Evolutionary conservation across 2,888 invertebrate species (phyloP), one percentile per base, ranked within the genome.

Genomic region (Metellina segmentata): DNA sequence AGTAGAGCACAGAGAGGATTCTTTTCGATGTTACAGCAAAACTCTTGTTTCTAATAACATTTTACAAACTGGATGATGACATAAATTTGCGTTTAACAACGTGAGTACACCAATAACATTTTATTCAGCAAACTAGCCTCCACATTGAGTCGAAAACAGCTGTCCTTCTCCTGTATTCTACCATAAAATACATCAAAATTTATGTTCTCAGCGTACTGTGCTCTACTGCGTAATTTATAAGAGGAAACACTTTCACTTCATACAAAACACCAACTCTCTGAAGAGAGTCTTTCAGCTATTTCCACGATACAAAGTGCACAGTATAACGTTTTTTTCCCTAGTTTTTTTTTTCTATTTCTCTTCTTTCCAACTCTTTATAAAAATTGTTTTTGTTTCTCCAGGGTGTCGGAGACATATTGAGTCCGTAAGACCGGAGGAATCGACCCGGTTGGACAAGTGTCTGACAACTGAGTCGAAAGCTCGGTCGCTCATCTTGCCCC

Each of bases 291-390:
- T 85, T 74, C 53, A n/a, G 52, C 53, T 19, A 70, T 81, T 70
- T 61, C 61, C 87, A 83, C 77, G 83, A 79, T 74, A 88, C 82
- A 91, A 72, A 88, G 87, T 87, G 82, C 91, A 91, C 86, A 91
- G 82, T 71, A 16, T 77, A 86, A 90, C 85, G 52, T 52, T 75
- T 52, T 83, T 81, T 81, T 74, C 61, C 49, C 74, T 89, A 89
- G 51, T 89, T 75, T 79, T 82, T 51, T 82, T 74, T 75, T 51
- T 19, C 70, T 48, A 53, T 19, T 7, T 48, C 72, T n/a, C 20
- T 74, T 52, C 49, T 51, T 51, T 20, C 20, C 85, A 16, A 20
- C 19, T 6, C 72, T 82, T 72, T 61, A 75, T 53, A 74, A 75
- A 75, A 85, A 85, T 34, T 75, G 9, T 61, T 34, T 72, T n/a